Evolutionary conservation across 1,140 invertebrate genomes (phyloP), one percentile per base, ranked within the genome.

Genomic region (Drosophila eugracilis): DNA sequence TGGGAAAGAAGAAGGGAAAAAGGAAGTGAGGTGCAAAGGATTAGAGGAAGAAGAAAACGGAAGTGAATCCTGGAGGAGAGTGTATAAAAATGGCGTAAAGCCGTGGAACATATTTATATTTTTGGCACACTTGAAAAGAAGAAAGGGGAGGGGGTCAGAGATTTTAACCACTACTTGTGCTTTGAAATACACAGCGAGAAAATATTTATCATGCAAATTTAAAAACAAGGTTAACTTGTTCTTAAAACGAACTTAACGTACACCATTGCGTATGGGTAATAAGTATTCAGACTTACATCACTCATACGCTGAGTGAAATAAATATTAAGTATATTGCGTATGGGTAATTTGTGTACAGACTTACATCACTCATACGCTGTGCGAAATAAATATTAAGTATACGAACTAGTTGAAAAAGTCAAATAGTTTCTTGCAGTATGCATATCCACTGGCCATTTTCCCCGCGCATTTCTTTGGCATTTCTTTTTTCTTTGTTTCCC

Each of bases 21-120:
- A 30, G 44, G 47, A 66, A 57, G 22, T n/a, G 42, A 44, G 57
- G 53, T 34, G 54, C 44, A 48, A 32, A 41, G 44, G 30, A 54
- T 28, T 28, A 17, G 32, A 9, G 28, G n/a, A 22, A 12, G n/a
- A 22, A 12, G 32, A 30, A 15, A 36, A 47, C 15, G 30, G 34
- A 37, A 28, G 41, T 44, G 55, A 53, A 54, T 63, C 60, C 60
- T 26, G 24, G 36, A 55, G 79, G 58, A 50, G 79, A 78, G 79
- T 75, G 65, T 67, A 84, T 85, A 76, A 84, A 83, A 79, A 75
- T 84, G 76, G 80, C 72, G 75, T 63, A 76, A 79, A 78, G 71
- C 66, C 72, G 55, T 85, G 75, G 36, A 84, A 78, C 80, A 85
- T 79, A 85, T 84, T 85, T 84, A 84, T 84, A 81, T 83, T 79